Evolutionary conservation across 2,113 vertebrate genomes (phyloP).

Genomic region (Paramormyrops kingsleyae): DNA sequence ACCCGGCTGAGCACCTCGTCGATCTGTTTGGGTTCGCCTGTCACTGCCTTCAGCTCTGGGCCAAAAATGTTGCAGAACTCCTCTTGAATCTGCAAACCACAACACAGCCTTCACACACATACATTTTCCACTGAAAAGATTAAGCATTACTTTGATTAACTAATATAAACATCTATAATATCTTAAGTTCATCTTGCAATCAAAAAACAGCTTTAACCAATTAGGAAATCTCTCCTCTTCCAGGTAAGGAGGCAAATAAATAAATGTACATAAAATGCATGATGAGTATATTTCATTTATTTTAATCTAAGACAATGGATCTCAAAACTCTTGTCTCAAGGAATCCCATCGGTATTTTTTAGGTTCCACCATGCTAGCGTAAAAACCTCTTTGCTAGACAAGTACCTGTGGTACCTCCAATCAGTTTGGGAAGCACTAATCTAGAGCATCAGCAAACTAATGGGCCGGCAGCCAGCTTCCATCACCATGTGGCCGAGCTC

Average conservation of each 20-base stretch:
- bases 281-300: neutral
- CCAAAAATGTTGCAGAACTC: slow-evolving; percentile 83
- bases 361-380: neutral
- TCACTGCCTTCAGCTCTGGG: slow-evolving; percentile 74
- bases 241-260: neutral
- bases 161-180: neutral
- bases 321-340: neutral
- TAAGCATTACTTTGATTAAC: neutral
- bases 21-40: slow-evolving; percentile 67
- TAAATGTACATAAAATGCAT: neutral
- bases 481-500: neutral
- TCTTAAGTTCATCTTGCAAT: neutral
- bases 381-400: neutral
- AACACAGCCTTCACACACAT: neutral
- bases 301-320: neutral
- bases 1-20: slow-evolving; percentile 69
- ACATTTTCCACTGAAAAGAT: neutral
- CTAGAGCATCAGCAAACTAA: neutral
- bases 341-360: neutral
- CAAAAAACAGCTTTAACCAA: neutral
- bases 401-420: neutral
- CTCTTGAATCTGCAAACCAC: slow-evolving; percentile 63
- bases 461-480: neutral
- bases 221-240: neutral
- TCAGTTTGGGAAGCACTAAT: neutral